Evolutionary conservation across 2,888 invertebrate genomes (phyloP).

Genomic region (Cheilosia grossa): DNA sequence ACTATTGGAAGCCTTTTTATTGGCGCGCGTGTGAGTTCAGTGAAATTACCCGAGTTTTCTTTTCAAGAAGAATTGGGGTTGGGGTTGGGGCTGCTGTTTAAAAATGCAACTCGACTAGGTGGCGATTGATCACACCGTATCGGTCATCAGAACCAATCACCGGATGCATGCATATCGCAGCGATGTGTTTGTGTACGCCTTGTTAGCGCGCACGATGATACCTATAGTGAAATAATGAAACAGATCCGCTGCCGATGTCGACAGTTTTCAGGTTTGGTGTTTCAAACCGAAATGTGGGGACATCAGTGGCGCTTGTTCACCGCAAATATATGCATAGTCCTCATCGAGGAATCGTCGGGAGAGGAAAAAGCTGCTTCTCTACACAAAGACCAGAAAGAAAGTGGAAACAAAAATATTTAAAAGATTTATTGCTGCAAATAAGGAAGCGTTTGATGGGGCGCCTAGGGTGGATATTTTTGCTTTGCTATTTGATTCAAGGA

Average conservation of each 20-base stretch:
- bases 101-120: slow-evolving; percentile 53
- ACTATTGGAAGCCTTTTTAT: background rate
- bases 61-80: background rate
- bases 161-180: slow-evolving; percentile 48
- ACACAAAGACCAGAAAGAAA: slow-evolving; percentile 31
- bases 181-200: slow-evolving; percentile 16
- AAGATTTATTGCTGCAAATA: slow-evolving; percentile 61
- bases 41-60: slow-evolving; percentile 42
- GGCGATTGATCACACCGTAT: slow-evolving; percentile 59
- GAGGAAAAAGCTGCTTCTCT: slow-evolving; percentile 2
- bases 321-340: slow-evolving; percentile 72
- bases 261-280: background rate
- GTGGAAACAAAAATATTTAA: slow-evolving; percentile 31
- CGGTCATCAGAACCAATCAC: slow-evolving; percentile 61
- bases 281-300: slow-evolving; percentile 32
- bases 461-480: slow-evolving; percentile 37
- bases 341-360: slow-evolving; percentile 36
- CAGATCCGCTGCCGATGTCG: slow-evolving; percentile 8
- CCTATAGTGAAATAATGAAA: slow-evolving; percentile 49
- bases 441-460: slow-evolving; percentile 10
- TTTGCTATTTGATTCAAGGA: slow-evolving; percentile 52
- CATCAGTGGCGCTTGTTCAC: slow-evolving; percentile 66
- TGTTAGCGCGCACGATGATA: slow-evolving; percentile 22
- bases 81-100: slow-evolving; percentile 24
- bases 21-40: background rate